Conservation (phyloP, 2,113 vertebrate species). For the Atrichornis clamosus region DNA sequence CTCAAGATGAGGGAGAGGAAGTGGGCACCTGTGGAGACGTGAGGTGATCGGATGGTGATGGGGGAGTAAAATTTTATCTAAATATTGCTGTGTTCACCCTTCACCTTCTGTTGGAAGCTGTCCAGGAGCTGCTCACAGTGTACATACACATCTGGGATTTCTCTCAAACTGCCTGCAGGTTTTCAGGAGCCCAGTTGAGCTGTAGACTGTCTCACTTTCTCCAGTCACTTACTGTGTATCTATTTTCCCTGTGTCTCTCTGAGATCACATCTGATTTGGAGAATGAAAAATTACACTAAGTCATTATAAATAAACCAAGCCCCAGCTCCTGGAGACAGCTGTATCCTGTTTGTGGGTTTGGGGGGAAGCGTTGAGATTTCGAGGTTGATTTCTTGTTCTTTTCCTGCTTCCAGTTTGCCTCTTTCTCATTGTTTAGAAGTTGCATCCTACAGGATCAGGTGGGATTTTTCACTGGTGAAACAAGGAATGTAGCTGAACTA, state of each 20-base stretch:
- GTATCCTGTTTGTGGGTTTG: constrained; percentile 33
- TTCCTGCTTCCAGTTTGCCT: not conserved
- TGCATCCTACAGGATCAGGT: constrained; percentile 20
- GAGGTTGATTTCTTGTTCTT: not conserved
- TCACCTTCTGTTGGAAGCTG: not conserved
- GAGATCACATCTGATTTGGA: not conserved
- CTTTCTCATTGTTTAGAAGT: constrained; percentile 2
- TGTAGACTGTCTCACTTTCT: not conserved
- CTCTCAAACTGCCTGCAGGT: not conserved
- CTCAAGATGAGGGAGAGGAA: not conserved
- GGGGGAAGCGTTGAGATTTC: not conserved
- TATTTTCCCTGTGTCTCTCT: not conserved
- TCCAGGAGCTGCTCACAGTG: not conserved
- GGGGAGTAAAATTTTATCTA: not conserved
- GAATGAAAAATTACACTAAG: constrained; percentile 27
- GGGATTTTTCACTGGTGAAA: not conserved
- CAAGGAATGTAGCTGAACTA: not conserved
- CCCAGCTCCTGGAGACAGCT: not conserved
- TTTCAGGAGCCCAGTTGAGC: not conserved
- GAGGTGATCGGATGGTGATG: fast-evolving
- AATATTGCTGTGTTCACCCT: not conserved
- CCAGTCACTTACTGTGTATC: not conserved
- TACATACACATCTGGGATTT: fast-evolving
- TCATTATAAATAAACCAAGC: not conserved
- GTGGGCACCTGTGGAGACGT: not conserved